Base-by-base conservation (phyloP, 2,888 invertebrate species). In the Asteroscopus sphinx region DNA sequence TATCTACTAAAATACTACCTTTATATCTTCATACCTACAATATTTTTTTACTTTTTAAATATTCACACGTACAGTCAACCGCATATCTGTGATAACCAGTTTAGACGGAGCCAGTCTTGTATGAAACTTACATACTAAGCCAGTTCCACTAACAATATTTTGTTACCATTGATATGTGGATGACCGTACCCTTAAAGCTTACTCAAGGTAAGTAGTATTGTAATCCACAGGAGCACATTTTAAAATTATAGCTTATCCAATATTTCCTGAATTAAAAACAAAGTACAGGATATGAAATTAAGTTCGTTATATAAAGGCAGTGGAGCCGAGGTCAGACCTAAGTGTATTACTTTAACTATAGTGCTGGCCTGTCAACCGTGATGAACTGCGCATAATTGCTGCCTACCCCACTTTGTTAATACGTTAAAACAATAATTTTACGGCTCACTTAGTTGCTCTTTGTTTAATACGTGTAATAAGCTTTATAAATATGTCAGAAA, bases 341-440 rank as follows among this genome's bases (percentile, higher is more conserved):
- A 74, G 66, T 77, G 72, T 68, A 75, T 75, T 77, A 75, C 68
- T 48, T 61, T 75, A 75, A 74, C 60, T 44, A 62, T 61, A 49
- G 49, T 16, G 45, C 8, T n/a, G 15, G 30, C 37, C 75, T 58
- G 68, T 63, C 67, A 60, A 32, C 62, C 36, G 39, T 77, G 75
- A 77, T 77, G 63, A 55, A 75, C 65, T 74, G 52, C 72, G 28
- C 45, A 5, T 75, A 75, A 75, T 75, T 75, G 65, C 55, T 48
- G 52, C 65, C 57, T 68, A 49, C 72, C 51, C 52, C 45, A 45
- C 54, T 55, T 54, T 49, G 48, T 51, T 74, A 71, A 68, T 71
- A 57, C 46, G 57, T 39, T 62, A 62, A 71, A 74, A 75, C 60
- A 74, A 71, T 66, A 42, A 63, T 68, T 57, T 74, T 54, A 66